Evolutionary conservation across 2,113 vertebrate species (phyloP).

Genomic region (Anolis carolinensis): DNA sequence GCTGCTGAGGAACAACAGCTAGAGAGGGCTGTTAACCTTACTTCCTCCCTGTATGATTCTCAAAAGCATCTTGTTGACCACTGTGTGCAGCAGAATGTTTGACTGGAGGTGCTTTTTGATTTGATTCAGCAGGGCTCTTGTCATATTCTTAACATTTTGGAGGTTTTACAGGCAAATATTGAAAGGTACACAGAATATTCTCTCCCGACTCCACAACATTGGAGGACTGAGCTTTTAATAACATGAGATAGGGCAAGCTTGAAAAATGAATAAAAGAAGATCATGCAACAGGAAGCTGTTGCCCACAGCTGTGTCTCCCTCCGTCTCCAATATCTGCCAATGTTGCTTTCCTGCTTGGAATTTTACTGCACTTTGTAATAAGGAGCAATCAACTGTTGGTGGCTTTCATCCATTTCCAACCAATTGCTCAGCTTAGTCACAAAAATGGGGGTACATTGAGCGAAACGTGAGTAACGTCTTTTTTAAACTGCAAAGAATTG

Average conservation of each 20-base stretch:
- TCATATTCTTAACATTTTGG: background rate
- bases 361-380: conserved; percentile 3
- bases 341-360: conserved; percentile 2
- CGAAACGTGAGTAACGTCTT: background rate
- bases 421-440: conserved; percentile 10
- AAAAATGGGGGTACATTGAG: conserved; percentile 6
- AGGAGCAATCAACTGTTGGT: conserved; percentile 22
- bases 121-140: background rate
- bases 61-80: background rate
- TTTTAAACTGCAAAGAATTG: background rate
- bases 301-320: background rate
- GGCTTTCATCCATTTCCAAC: conserved; percentile 14
- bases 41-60: background rate
- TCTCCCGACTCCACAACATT: background rate
- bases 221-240: background rate
- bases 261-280: conserved; percentile 13
- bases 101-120: background rate
- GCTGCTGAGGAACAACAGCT: background rate
- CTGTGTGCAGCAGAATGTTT: no score
- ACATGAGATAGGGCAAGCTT: background rate
- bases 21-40: background rate
- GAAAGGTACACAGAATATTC: background rate
- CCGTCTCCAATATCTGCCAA: background rate
- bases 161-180: background rate
- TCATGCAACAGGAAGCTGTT: conserved; percentile 1